Base-by-base conservation (phyloP, 1,140 invertebrate genomes). In the Listronotus oregonensis region DNA sequence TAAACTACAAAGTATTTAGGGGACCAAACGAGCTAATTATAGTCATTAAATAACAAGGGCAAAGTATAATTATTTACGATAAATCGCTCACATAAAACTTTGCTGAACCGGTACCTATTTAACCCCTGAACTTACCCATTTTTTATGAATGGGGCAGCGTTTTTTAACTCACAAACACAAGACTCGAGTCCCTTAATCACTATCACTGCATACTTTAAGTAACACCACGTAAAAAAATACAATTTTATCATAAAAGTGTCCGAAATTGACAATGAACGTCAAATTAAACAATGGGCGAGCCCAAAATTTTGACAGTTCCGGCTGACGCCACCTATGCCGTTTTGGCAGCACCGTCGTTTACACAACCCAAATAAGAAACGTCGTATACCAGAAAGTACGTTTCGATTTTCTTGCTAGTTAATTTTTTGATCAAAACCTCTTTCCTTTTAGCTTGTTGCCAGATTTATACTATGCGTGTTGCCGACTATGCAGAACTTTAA, bases 281-380 rank as follows among this genome's bases (percentile, higher is more conserved):
- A 37, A 62, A 34, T 46, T 47, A 62, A 62, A 62, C 44, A 47
- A 47, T 62, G 59, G 59, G 59, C 59, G 59, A 62, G 59, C 31
- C 59, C 59, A 54, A 51, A 57, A 37, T 57, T 57, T 15, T 21
- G n/a, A 47, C 11, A 47, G 44, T 47, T 47, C 44, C 15, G 15
- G 44, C 44, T 18, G 11, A 5, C 44, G 44, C 44, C 44, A n/a
- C 44, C 7, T 2, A 37, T 37, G 34, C 3, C 8, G 34, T 37
- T 37, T 9, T 37, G 34, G 34, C 34, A 37, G 34, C 34, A 37
- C 34, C 11, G 34, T 37, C 11, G 34, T 4, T 37, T 3, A 7
- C 1, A 37, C 34, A 2, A 37, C 34, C 34, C 8, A 37, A 12
- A 37, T 10, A 3, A 9, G 34, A 37, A 37, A 37, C 34, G 34